These are phyloP conservation scores for Choloepus didactylus DNA, from an alignment of 2,797 vertebrate genomes.

Conservation along the genomic window DNA sequence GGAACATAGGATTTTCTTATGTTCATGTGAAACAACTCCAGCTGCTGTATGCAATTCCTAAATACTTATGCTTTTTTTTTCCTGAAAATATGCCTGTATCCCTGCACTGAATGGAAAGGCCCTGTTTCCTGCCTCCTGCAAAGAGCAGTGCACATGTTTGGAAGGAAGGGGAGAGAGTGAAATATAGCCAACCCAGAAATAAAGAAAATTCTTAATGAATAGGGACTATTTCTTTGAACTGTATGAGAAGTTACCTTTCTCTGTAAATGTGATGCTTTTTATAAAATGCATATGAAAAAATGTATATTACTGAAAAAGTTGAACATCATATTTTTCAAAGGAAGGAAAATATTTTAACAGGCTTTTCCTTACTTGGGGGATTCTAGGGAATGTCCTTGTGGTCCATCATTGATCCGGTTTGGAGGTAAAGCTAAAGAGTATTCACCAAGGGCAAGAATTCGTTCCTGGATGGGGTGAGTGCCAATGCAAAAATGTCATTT, in stretches of 20 bases:
- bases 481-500: not conserved
- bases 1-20: not conserved
- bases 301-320: not conserved
- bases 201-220: not conserved
- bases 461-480: constrained; percentile 97
- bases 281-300: not conserved
- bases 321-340: not conserved
- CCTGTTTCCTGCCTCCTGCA: not conserved
- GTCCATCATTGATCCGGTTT: constrained; percentile 94
- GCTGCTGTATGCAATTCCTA: not conserved
- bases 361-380: constrained; percentile 19
- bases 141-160: not conserved
- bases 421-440: constrained; percentile 96
- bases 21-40: not conserved
- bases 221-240: not conserved
- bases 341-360: not conserved
- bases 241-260: not conserved
- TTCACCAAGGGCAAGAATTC: constrained; percentile 95
- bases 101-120: not conserved
- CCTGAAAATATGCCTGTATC: not conserved
- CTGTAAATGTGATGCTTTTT: not conserved
- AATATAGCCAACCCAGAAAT: not conserved
- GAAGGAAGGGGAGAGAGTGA: not conserved
- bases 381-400: constrained; percentile 96
- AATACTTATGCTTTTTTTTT: too few relatives aligned